Base-by-base conservation (phyloP, 2,888 invertebrate genomes). In the Scrobipalpa atriplicella region DNA sequence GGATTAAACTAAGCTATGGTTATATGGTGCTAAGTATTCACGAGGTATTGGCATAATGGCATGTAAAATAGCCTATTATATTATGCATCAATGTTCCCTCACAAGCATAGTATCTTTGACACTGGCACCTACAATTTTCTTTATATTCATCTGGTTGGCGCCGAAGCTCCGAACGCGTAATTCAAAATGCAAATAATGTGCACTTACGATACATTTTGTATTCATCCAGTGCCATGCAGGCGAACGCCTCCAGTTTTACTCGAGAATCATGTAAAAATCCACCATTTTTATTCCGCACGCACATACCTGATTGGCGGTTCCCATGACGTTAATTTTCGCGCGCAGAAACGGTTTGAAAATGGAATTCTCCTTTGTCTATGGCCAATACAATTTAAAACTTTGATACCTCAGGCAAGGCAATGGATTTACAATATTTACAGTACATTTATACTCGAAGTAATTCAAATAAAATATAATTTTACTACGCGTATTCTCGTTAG, bases 151-250 rank as follows among this genome's bases (percentile, higher is more conserved):
- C 62, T 18, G 67, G 69, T 73, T 75, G 79, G 80, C 81, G 80
- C 83, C 83, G 75, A 64, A 76, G 79, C 82, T 82, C 71, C 81
- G 82, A 83, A 84, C 89, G 86, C 85, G 89, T 89, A 91, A 92
- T 91, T 90, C 91, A 86, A 90, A 90, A 91, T 92, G 91, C 89
- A 89, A 92, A 92, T 92, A 86, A 81, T 85, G 78, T 86, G 89
- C 89, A 89, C 86, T 89, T 88, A 89, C 86, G 88, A 86, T 84
- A 80, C 84, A 85, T 87, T 91, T 90, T 83, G 92, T 92, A 92
- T 92, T 92, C 92, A 83, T 81, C 76, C 73, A 78, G 79, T 86
- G 36, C 78, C 75, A 76, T 83, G 85, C 86, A 85, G 81, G 78
- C 76, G 82, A 79, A 83, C 87, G 89, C 87, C 87, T 87, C 86